A percentile compares a stretch with the other conserved stretches of the same genome.
phyloP scores from a whole-genome alignment of 1,140 invertebrate species.

The Hyles euphorbiae region DNA sequence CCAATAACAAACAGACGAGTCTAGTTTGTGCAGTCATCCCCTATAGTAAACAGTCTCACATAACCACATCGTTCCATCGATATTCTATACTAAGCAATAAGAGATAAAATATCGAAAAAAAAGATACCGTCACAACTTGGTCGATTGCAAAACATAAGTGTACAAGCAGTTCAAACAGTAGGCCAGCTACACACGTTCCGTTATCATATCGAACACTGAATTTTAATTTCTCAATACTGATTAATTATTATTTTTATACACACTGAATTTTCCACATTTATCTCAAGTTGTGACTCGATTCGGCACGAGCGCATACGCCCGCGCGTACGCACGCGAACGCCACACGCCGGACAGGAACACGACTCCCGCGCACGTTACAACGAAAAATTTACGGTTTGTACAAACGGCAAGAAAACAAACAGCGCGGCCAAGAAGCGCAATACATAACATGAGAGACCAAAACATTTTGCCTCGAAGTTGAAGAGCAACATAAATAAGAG shows the following conservation, averaged over 20 bases:
- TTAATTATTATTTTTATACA: conserved; percentile 17
- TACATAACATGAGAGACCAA: no score
- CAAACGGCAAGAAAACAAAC: no score
- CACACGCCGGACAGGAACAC: no score
- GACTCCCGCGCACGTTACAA: no score
- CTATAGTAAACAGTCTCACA: conserved; percentile 33
- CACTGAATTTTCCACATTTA: conserved; percentile 3
- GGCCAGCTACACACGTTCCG: conserved; percentile 28
- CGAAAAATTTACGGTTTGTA: no score
- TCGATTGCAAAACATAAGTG: conserved; percentile 11
- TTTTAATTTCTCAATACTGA: conserved; percentile 25
- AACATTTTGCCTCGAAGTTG: no score
- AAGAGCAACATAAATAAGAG: no score
- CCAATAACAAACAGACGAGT: no score
- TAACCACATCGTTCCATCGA: background rate
- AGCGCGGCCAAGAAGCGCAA: no score
- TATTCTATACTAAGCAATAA: conserved; percentile 23
- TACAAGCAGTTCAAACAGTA: conserved; percentile 22
- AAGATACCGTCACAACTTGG: conserved; percentile 12
- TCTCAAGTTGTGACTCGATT: conserved; percentile 10
- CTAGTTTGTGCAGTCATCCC: conserved; percentile 32
- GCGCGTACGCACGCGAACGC: no score
- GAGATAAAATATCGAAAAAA: conserved; percentile 12
- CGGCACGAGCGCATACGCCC: background rate
- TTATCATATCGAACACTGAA: conserved; percentile 11